Base-by-base conservation (phyloP, 2,888 invertebrate species). In the Cheilosia vulpina region DNA sequence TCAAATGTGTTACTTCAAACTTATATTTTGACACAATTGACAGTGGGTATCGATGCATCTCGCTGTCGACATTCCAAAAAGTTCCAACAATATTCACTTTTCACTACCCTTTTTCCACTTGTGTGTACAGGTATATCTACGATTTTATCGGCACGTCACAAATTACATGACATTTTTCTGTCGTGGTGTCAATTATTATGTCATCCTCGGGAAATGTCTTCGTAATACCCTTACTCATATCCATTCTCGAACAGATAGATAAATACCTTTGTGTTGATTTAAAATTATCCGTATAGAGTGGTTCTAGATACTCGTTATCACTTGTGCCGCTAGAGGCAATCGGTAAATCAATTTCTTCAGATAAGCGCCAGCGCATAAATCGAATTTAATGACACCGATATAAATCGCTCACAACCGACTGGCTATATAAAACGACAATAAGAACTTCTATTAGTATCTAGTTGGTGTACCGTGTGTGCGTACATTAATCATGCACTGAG, bases 321-420 rank as follows among this genome's bases (percentile, higher is more conserved):
- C 55, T 55, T 41, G 53, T 41, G 47, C 27, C 34, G 31, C 27
- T 17, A n/a, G 15, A 62, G 24, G 24, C 62, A 34, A 78, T 69
- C 63, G 69, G 62, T 50, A 57, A 80, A 75, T 76, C 80, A 76
- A 34, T 84, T 65, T 52, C 13, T 4, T 21, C 27, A 66, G 84
- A 84, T 84, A 84, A 84, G 65, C 65, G 52, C 69, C 65, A 58
- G 52, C 57, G 55, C 73, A 79, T 75, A 69, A 63, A 66, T 84
- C 60, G 65, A 71, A 75, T 50, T 76, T 80, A 69, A 65, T 80
- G 63, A 69, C 73, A 62, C 4, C 68, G 73, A 83, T 78, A 73
- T 50, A 55, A 72, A 78, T 82, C 52, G 21, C 13, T 68, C 19
- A 15, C 21, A 45, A 68, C 13, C 17, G 17, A 21, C 6, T 34